Percentiles rank a stretch among this genome's conserved stretches.
These are phyloP conservation scores for Nematolebias whitei DNA, from an alignment of 2,113 vertebrate species.

Conservation along the genomic window DNA sequence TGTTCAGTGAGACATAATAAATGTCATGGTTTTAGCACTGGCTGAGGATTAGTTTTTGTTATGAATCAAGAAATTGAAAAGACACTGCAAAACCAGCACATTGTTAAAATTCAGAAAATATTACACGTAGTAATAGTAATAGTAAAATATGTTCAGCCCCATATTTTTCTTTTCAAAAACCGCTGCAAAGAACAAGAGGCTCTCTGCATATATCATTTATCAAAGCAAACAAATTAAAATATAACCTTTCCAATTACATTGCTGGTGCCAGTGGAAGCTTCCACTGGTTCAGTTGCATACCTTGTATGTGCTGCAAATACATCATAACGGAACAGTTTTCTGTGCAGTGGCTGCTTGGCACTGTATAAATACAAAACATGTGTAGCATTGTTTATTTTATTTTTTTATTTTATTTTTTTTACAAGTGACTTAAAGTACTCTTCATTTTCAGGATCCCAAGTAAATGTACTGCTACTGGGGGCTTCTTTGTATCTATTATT, in stretches of 20 bases:
- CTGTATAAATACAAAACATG: slow-evolving; percentile 23
- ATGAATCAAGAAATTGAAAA: slow-evolving; percentile 51
- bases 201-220: slow-evolving; percentile 28
- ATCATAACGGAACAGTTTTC: slow-evolving; percentile 38
- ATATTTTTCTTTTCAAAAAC: slow-evolving; percentile 43
- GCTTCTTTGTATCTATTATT: slow-evolving; percentile 45
- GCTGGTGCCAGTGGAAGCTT: slow-evolving; percentile 34
- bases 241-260: slow-evolving; percentile 54
- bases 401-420: slow-evolving; percentile 17
- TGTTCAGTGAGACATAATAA: neutral
- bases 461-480: slow-evolving; percentile 26
- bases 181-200: slow-evolving; percentile 7
- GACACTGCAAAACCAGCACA: slow-evolving; percentile 39
- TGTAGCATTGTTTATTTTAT: slow-evolving; percentile 11
- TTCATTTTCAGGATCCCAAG: slow-evolving; percentile 35
- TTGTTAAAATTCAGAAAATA: slow-evolving; percentile 49
- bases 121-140: slow-evolving; percentile 47
- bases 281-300: slow-evolving; percentile 16
- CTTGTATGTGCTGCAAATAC: slow-evolving; percentile 28
- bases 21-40: slow-evolving; percentile 38
- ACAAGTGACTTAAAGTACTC: slow-evolving; percentile 43
- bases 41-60: slow-evolving; percentile 16
- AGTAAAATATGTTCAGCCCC: slow-evolving; percentile 37
- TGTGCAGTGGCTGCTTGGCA: slow-evolving; percentile 5
- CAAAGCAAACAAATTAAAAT: slow-evolving; percentile 57